Conservation (phyloP, 2,888 invertebrate genomes). For the Hydropsyche betteni region DNA sequence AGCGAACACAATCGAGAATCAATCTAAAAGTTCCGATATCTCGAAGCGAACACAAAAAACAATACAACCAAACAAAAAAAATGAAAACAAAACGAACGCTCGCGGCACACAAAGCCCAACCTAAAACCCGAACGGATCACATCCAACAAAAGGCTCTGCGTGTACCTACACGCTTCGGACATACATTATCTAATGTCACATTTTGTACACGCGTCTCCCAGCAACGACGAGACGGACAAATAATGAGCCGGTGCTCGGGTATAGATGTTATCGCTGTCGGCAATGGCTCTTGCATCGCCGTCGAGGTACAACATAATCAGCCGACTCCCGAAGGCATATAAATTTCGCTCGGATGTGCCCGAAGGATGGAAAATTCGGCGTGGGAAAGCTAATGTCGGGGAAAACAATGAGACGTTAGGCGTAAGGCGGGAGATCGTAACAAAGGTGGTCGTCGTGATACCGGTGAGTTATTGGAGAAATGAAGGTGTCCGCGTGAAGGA, state of each 20-base stretch:
- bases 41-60: no score
- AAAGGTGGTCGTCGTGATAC: not conserved
- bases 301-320: conserved; percentile 25
- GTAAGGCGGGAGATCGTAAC: not conserved
- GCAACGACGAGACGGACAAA: conserved; percentile 11
- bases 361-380: conserved; percentile 10
- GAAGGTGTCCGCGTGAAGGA: no score
- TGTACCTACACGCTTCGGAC: conserved; percentile 8
- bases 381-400: not conserved
- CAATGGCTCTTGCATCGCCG: not conserved
- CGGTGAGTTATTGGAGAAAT: no score
- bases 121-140: not conserved
- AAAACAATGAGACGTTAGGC: not conserved
- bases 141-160: conserved; percentile 19
- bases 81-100: not conserved
- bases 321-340: conserved; percentile 3
- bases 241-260: conserved; percentile 1
- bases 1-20: no score
- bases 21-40: no score
- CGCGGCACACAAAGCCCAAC: not conserved
- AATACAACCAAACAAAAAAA: conserved; percentile 2
- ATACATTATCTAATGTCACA: conserved; percentile 32
- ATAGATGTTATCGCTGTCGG: conserved; percentile 33
- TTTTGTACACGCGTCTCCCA: conserved; percentile 12
- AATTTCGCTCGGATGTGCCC: not conserved